These are phyloP conservation scores for Sakesphorus luctuosus DNA, from an alignment of 2,113 vertebrate species.

Conservation along the genomic window DNA sequence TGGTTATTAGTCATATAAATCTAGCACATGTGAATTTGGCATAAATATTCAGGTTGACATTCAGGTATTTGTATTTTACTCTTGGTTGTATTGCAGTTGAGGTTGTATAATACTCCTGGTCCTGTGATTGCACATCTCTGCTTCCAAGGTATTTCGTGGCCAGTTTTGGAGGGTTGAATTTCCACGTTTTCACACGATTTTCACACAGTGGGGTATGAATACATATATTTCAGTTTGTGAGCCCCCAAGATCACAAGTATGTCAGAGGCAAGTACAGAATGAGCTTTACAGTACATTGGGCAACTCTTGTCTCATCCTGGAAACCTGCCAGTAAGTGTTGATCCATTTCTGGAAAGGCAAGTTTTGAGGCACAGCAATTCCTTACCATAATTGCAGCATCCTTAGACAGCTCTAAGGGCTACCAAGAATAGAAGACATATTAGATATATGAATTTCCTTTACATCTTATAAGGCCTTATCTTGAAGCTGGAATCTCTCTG, in stretches of 20 bases:
- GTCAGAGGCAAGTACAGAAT: background rate
- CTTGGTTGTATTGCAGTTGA: background rate
- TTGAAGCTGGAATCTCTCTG: background rate
- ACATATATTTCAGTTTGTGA: background rate
- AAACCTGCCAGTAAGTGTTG: background rate
- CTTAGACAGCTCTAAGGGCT: background rate
- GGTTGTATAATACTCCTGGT: background rate
- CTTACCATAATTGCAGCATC: constrained; percentile 15
- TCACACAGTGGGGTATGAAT: background rate
- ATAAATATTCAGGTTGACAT: background rate
- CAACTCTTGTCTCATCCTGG: background rate
- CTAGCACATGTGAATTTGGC: background rate
- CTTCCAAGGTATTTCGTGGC: background rate
- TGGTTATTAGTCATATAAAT: background rate
- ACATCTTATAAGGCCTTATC: background rate
- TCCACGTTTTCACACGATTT: background rate
- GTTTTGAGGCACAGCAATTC: background rate
- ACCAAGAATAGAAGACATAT: background rate
- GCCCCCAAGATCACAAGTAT: background rate
- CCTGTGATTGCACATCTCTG: background rate
- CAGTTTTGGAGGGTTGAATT: background rate
- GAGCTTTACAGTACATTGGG: background rate
- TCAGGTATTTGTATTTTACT: background rate
- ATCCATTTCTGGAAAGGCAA: background rate
- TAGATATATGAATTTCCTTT: background rate